Conservation (phyloP, 2,797 vertebrate genomes). For the Paedocypris micromegethes region DNA sequence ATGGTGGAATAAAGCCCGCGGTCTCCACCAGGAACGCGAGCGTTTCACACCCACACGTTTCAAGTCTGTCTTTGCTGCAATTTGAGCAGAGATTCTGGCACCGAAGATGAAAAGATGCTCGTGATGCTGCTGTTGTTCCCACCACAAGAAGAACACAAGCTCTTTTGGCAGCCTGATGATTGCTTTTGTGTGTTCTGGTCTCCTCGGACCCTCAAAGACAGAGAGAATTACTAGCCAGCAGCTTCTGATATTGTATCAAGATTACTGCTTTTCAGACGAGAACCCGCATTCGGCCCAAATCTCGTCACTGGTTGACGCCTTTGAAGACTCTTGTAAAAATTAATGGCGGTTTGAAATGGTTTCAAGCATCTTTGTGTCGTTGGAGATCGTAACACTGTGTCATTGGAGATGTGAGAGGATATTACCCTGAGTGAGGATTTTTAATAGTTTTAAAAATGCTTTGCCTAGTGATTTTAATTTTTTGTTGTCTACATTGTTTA, state of each 20-base stretch:
- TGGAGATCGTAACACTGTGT: conserved; percentile 2
- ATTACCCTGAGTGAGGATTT: no score
- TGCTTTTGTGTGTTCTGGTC: conserved; percentile 59
- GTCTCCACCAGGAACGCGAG: conserved; percentile 58
- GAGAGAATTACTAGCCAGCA: conserved; percentile 59
- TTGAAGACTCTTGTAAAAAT: conserved; percentile 45
- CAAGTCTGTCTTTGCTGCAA: conserved; percentile 61
- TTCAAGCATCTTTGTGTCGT: conserved; percentile 22
- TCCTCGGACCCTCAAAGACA: conserved; percentile 57
- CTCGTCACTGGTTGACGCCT: conserved; percentile 33
- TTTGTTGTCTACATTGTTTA: no score
- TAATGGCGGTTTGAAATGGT: conserved; percentile 38
- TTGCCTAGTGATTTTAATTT: no score
- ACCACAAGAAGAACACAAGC: conserved; percentile 49
- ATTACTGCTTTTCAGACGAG: conserved; percentile 59
- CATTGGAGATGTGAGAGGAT: no score
- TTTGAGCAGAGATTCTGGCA: conserved; percentile 64
- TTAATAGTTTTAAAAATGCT: no score
- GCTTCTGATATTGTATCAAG: conserved; percentile 60
- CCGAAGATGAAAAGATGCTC: conserved; percentile 62
- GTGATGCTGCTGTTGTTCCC: conserved; percentile 58
- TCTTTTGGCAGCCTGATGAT: conserved; percentile 61
- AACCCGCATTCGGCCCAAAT: conserved; percentile 50
- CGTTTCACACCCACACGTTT: conserved; percentile 53
- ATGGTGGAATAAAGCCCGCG: conserved; percentile 42